Base-by-base conservation (phyloP, 1,140 invertebrate species). In the Lamellibrachia luymesi region DNA sequence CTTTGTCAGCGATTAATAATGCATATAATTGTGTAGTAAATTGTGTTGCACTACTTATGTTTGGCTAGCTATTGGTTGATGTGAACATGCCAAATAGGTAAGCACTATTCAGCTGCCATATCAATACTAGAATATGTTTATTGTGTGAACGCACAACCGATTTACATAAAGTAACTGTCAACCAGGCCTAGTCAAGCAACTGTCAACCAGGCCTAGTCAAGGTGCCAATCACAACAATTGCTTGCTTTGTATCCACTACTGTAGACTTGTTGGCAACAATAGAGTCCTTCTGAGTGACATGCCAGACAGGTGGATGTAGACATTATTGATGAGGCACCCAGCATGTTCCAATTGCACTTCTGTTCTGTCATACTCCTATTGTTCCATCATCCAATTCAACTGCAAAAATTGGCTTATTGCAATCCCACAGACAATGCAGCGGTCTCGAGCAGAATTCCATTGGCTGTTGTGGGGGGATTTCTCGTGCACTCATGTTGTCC, bases 21-120 rank as follows among this genome's bases (percentile, higher is more conserved):
- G 64, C 64, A 80, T 80, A 80, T 80, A 80, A 80, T 80, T 80
- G 64, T 80, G 64, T 80, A 80, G 64, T 80, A 80, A 80, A 80
- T 80, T 38, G 38, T 38, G 38, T 38, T 38, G 38, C 38, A 38
- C 64, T 80, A 80, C 64, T 80, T 22, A 80, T 80, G 64, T 80
- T 80, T 80, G 64, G 5, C 64, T 10, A 80, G 64, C 64, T 22
- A 80, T 80, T 80, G 13, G 64, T 80, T 22, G 64, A 80, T 80
- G 64, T 10, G 64, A 17, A 22, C 64, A 80, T 80, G 64, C 64
- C 64, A 80, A 80, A 80, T 80, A 80, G 13, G 64, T 80, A 10
- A 80, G 64, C 64, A 10, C 64, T 22, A 80, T 80, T 80, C 64
- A 6, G 64, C 17, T 22, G 64, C 64, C 64, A 17, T 80, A 80